Evolutionary conservation across 2,113 vertebrate species (phyloP).

Genomic region (Siphamia tubifer): DNA sequence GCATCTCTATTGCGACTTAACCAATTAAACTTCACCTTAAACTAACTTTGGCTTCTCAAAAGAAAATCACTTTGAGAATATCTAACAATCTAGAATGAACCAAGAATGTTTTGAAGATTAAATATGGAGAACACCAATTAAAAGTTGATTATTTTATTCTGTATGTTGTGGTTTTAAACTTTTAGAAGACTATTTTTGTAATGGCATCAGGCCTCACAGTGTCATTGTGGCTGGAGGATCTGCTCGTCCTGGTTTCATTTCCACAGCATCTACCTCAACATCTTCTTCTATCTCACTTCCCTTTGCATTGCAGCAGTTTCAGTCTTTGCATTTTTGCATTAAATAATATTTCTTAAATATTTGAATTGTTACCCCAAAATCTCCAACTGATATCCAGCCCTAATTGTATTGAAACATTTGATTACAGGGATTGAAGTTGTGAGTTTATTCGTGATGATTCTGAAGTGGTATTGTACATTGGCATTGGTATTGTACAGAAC

Average conservation of each 20-base stretch:
- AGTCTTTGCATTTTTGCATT: background rate
- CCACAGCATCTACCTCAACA: slow-evolving; percentile 28
- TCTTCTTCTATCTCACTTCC: background rate
- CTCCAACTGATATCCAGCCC: slow-evolving; percentile 38
- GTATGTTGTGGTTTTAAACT: too few species aligned
- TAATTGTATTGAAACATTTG: background rate
- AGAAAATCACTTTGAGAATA: too few species aligned
- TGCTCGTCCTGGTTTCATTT: background rate
- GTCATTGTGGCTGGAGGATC: background rate
- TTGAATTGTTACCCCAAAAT: background rate
- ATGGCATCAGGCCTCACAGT: background rate
- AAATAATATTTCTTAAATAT: background rate
- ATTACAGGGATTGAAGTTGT: background rate
- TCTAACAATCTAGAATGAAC: too few species aligned
- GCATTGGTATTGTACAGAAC: background rate
- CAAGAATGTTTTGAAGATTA: too few species aligned
- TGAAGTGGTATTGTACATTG: background rate
- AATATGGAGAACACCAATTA: background rate
- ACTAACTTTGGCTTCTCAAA: too few species aligned
- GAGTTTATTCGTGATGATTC: background rate
- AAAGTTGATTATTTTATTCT: background rate
- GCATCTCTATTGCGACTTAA: background rate
- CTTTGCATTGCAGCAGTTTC: background rate
- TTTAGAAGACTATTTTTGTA: too few species aligned
- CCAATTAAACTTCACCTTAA: background rate